phyloP scores from a whole-genome alignment of 1,140 invertebrate genomes.

The Anastrepha ludens region DNA sequence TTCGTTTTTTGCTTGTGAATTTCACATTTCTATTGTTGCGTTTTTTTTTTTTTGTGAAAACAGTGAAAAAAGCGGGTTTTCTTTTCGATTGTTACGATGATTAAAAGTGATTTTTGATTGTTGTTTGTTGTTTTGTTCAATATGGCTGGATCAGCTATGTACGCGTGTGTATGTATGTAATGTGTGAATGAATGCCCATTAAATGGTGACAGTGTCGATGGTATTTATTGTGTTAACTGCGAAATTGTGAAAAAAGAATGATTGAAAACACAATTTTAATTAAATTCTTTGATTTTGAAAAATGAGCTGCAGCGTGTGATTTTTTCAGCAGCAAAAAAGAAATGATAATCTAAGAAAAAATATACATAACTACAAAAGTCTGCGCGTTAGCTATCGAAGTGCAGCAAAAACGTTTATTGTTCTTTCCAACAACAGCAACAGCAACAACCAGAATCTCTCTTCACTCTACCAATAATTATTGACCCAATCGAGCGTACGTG shows the following conservation, averaged over 20 bases:
- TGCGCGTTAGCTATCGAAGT: neutral
- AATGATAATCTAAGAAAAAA: neutral
- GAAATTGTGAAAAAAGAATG: neutral
- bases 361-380: neutral
- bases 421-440: neutral
- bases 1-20: neutral
- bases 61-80: constrained; percentile 43
- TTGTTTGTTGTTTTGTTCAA: neutral
- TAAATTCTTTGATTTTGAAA: neutral
- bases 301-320: no score
- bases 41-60: constrained; percentile 40
- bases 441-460: constrained; percentile 1
- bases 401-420: constrained; percentile 5
- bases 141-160: neutral
- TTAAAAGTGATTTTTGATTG: constrained; percentile 40
- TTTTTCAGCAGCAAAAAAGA: neutral
- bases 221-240: neutral
- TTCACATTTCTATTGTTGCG: neutral
- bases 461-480: constrained; percentile 23
- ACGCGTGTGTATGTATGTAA: neutral
- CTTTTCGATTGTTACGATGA: constrained; percentile 49
- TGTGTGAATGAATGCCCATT: neutral
- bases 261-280: neutral
- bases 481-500: constrained; percentile 38
- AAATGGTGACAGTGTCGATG: neutral